Evolutionary conservation across 2,797 vertebrate genomes (phyloP), one percentile per base, ranked within the genome.

Genomic region (Gephyroberyx darwinii): DNA sequence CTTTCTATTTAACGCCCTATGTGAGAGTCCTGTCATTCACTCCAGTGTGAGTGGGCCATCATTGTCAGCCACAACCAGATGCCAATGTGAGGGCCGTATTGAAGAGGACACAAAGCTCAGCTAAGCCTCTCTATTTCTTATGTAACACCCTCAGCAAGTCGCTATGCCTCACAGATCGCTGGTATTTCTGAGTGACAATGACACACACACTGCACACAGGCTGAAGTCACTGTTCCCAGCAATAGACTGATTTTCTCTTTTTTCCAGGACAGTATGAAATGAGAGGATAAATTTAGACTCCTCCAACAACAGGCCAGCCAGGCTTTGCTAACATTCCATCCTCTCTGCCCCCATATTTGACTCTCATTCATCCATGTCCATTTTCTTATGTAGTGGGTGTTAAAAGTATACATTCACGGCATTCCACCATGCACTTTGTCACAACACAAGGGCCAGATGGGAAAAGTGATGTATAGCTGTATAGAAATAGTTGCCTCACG

Each of bases 101-200:
- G 84, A 88, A 91, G 84, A 90, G 84, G 77, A 85, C 74, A 83
- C 86, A 84, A 69, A 83, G 85, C 88, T 88, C 81, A 75, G 75
- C 86, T 84, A 88, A 89, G 84, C 85, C 89, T 90, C 85, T 85
- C 77, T 77, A 43, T 79, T 81, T 75, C 74, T 92, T 92, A 92
- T 76, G 81, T 89, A 93, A 93, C 88, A 74, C 84, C 77, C 75
- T 82, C 71, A 74, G 78, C 77, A 65, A 74, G 73, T 71, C 68
- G 69, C 77, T 74, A 48, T 74, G 83, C 82, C 73, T 75, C 73
- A 74, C 70, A 79, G 84, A 82, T 67, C 58, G 8, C 74, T 66
- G 58, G 54, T 80, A 62, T 82, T 71, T 82, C 71, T 79, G 81
- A 84, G 81, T 82, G 88, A 87, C 84, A 84, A 22, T 75, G 78